Evolutionary conservation across 2,888 invertebrate genomes (phyloP).

Genomic region (Acanthosepion esculentum): DNA sequence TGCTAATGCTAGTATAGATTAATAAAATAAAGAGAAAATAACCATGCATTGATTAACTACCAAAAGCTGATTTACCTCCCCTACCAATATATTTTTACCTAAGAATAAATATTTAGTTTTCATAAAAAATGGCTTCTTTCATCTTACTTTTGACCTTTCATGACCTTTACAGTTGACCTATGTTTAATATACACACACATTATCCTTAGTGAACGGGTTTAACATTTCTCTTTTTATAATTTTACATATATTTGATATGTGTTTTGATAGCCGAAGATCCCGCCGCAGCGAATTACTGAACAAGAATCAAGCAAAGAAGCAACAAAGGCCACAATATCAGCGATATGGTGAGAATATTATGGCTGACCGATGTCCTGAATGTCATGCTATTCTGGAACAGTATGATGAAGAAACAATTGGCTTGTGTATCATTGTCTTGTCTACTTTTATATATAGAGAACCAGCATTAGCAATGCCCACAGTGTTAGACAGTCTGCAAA

Average conservation of each 20-base stretch:
- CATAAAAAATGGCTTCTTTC: too few relatives aligned
- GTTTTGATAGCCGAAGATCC: conserved; percentile 59
- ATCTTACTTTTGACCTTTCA: too few relatives aligned
- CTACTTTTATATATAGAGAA: conserved; percentile 96
- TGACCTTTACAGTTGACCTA: too few relatives aligned
- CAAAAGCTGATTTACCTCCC: too few relatives aligned
- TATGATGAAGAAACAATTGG: conserved; percentile 98
- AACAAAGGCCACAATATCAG: conserved; percentile 50
- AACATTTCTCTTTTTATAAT: too few relatives aligned
- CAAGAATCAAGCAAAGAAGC: conserved; percentile 61
- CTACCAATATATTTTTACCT: too few relatives aligned
- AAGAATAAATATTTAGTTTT: too few relatives aligned
- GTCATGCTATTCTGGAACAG: conserved; percentile 82
- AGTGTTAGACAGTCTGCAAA: conserved; percentile 90
- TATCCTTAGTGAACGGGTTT: too few relatives aligned
- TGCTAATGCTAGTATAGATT: too few relatives aligned
- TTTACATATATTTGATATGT: neutral
- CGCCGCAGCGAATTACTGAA: conserved; percentile 67
- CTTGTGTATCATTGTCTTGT: conserved; percentile 91
- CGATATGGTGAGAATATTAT: conserved; percentile 68
- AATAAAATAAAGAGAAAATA: too few relatives aligned
- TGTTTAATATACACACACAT: too few relatives aligned
- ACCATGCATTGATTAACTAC: too few relatives aligned
- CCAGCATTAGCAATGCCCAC: conserved; percentile 93
- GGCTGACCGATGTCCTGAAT: conserved; percentile 84